A percentile compares a stretch with the other conserved stretches of the same genome.
phyloP scores from a whole-genome alignment of 2,797 vertebrate genomes.

The Taenioides sp. region DNA sequence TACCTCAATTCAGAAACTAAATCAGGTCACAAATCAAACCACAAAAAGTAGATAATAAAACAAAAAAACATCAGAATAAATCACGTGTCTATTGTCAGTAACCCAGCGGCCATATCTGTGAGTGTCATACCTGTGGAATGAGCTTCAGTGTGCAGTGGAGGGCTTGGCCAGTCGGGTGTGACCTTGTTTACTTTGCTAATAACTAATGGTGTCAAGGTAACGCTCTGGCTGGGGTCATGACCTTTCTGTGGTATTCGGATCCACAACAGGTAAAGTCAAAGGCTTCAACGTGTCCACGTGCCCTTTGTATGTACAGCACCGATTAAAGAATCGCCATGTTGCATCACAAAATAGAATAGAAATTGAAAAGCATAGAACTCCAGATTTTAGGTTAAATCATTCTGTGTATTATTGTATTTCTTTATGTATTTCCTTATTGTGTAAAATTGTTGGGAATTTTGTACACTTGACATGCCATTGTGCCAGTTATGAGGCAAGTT shows the following conservation, averaged over 20 bases:
- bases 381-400: neutral
- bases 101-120: constrained; percentile 9
- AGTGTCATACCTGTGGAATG: constrained; percentile 52
- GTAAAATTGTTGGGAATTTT: no score
- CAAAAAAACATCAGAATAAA: neutral
- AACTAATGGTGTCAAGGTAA: constrained; percentile 70
- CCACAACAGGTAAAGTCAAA: constrained; percentile 9
- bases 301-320: neutral
- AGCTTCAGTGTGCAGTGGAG: constrained; percentile 33
- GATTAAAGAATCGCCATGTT: neutral
- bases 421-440: no score
- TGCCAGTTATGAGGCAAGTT: neutral
- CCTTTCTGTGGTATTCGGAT: constrained; percentile 39
- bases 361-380: neutral
- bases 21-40: no score
- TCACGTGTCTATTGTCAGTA: neutral
- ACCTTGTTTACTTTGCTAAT: constrained; percentile 62
- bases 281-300: neutral
- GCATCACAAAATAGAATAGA: neutral
- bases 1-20: no score
- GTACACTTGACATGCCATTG: no score
- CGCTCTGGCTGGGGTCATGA: constrained; percentile 48
- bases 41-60: no score
- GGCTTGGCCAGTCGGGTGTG: constrained; percentile 57
- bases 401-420: no score